Conservation (phyloP, 2,113 vertebrate genomes). For the Hyperopisus bebe region DNA sequence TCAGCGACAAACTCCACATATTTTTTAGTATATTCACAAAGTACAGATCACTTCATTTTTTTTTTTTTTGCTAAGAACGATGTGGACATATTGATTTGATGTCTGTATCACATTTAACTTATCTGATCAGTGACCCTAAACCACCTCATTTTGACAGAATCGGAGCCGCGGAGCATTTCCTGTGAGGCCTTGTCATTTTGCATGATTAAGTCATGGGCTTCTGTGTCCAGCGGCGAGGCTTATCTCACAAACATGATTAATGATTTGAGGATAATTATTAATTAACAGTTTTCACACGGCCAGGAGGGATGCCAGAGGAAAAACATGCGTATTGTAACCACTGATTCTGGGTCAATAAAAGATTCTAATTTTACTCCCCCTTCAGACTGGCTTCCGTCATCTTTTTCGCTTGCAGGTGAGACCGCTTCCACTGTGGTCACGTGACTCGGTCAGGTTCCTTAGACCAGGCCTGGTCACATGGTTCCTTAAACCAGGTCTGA, state of each 20-base stretch:
- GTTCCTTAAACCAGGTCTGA: neutral
- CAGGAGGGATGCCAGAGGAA: neutral
- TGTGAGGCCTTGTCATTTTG: slow-evolving; percentile 3
- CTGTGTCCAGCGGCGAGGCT: slow-evolving; percentile 1
- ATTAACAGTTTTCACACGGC: neutral
- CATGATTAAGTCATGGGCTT: slow-evolving; percentile 22
- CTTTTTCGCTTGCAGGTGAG: neutral
- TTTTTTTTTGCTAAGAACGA: neutral
- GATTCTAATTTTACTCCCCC: slow-evolving; percentile 11
- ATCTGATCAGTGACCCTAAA: neutral
- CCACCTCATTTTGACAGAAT: neutral
- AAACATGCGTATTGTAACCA: neutral
- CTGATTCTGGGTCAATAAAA: neutral
- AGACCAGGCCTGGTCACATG: neutral
- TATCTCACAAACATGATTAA: slow-evolving; percentile 16
- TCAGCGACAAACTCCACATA: neutral
- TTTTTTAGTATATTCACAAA: neutral
- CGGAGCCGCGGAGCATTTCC: neutral
- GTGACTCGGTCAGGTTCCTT: neutral
- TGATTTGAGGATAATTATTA: slow-evolving; percentile 1
- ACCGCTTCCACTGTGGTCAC: neutral
- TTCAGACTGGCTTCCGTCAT: neutral
- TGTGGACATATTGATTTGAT: neutral
- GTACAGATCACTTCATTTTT: neutral
- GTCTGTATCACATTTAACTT: neutral